Conservation (phyloP, 2,888 invertebrate genomes). For the Sphaerophoria rueppellii region DNA sequence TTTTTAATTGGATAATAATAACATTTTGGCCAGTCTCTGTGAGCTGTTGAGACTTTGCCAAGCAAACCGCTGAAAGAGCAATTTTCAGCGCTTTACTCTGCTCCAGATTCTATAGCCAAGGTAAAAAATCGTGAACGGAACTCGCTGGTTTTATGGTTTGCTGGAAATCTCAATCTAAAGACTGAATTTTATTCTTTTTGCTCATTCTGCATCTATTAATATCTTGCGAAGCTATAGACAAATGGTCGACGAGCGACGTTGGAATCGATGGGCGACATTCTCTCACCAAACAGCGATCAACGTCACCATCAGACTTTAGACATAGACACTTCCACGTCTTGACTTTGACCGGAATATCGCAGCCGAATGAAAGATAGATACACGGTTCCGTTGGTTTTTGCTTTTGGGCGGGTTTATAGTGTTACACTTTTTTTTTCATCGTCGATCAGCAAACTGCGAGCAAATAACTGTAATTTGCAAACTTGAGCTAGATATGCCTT, state of each 20-base stretch:
- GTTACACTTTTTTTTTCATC: slow-evolving; percentile 48
- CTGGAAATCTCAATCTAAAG: slow-evolving; percentile 26
- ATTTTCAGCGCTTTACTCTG: slow-evolving; percentile 34
- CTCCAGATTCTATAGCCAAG: slow-evolving; percentile 49
- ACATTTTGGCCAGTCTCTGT: slow-evolving; percentile 45
- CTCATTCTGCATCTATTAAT: slow-evolving; percentile 16
- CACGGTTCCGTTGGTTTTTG: slow-evolving; percentile 23
- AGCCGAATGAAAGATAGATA: slow-evolving; percentile 5
- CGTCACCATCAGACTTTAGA: neutral
- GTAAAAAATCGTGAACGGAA: slow-evolving; percentile 52
- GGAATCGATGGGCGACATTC: slow-evolving; percentile 64
- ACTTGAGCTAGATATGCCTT: slow-evolving; percentile 14
- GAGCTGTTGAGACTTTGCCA: neutral
- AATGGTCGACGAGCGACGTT: slow-evolving; percentile 30
- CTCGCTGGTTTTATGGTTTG: slow-evolving; percentile 26
- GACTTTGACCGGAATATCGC: neutral
- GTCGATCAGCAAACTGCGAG: slow-evolving; percentile 2
- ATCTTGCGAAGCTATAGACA: slow-evolving; percentile 36
- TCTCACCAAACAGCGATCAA: slow-evolving; percentile 5
- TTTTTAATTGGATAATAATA: slow-evolving; percentile 73
- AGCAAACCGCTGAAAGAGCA: slow-evolving; percentile 18
- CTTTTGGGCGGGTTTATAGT: slow-evolving; percentile 51
- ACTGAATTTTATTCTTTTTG: slow-evolving; percentile 13
- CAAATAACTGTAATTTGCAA: slow-evolving; percentile 65
- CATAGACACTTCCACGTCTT: neutral